Evolutionary conservation across 2,888 invertebrate species (phyloP), one percentile per base, ranked within the genome.

Genomic region (Thecophora atra): DNA sequence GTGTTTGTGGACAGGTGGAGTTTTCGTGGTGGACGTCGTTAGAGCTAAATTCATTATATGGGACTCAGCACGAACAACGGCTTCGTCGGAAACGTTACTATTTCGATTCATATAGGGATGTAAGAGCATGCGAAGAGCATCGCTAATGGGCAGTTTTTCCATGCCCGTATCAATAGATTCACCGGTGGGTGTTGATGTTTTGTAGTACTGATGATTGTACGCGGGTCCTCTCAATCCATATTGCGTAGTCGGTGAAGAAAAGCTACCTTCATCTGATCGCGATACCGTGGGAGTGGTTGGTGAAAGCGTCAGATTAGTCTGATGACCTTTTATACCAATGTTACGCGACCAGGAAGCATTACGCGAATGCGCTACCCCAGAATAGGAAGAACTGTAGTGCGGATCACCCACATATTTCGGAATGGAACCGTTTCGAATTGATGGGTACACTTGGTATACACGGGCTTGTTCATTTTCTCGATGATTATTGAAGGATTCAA

Each of bases 101-200:
- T 81, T 81, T 8, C 83, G 82, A 77, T 83, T 84, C 19, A 83
- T 77, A 64, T 85, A 85, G 5, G 84, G 84, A 67, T 80, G 81
- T 2, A 86, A 72, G 63, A 84, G 78, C 0, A 83, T 74, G 19
- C 83, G 83, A 28, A 86, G 75, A 13, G 84, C 86, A 68, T 84
- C 82, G 72, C 79, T 81, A 2, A 86, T 77, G 19, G 81, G 80
- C 68, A 76, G 60, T 26, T 79, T 71, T 44, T 75, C 69, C 19
- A 73, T 71, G 37, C 71, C 71, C 11, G 72, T 64, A 54, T 75
- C 75, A n/a, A 54, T 0, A 71, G 66, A 6, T 72, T 71, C 30
- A 30, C 4, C 6, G 13, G 11, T n/a, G 51, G 52, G 17, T 73
- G 70, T 42, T 44, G 64, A 21, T 58, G 77, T 75, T 42, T 73